phyloP scores from a whole-genome alignment of 2,797 vertebrate species.

The Yasuhikotakia modesta region DNA sequence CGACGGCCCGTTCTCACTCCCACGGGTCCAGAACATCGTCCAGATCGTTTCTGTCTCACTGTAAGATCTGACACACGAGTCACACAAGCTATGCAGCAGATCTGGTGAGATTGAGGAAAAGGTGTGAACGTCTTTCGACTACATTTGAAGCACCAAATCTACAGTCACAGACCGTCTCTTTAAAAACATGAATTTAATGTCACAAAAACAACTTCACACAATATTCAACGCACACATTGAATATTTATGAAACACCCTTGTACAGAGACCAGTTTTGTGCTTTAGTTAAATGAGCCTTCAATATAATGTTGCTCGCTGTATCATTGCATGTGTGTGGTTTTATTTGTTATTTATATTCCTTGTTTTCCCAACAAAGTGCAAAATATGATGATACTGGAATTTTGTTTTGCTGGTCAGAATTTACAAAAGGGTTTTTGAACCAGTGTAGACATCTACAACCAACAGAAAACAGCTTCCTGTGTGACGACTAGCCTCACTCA shows the following conservation, averaged over 20 bases:
- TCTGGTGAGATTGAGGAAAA: constrained; percentile 12
- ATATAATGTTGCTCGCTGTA: too few relatives aligned
- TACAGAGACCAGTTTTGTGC: too few relatives aligned
- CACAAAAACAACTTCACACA: too few relatives aligned
- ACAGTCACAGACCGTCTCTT: background rate
- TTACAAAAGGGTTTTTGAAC: background rate
- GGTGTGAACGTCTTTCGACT: background rate
- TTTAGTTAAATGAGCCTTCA: too few relatives aligned
- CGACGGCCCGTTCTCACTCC: background rate
- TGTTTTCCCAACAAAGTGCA: background rate
- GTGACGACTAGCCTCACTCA: background rate
- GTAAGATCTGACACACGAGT: constrained; percentile 31
- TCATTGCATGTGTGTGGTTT: background rate
- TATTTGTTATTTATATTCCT: background rate
- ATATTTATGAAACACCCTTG: too few relatives aligned
- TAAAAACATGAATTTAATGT: too few relatives aligned
- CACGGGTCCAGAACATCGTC: constrained; percentile 32
- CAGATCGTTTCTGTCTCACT: background rate
- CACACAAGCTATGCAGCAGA: background rate
- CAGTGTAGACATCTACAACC: background rate
- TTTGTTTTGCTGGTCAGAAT: too few relatives aligned
- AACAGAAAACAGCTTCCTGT: background rate
- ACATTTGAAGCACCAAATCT: constrained; percentile 9
- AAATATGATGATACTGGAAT: background rate
- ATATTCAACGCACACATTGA: too few relatives aligned